Evolutionary conservation across 2,113 vertebrate genomes (phyloP), one percentile per base, ranked within the genome.

Genomic region (Pagrus major): DNA sequence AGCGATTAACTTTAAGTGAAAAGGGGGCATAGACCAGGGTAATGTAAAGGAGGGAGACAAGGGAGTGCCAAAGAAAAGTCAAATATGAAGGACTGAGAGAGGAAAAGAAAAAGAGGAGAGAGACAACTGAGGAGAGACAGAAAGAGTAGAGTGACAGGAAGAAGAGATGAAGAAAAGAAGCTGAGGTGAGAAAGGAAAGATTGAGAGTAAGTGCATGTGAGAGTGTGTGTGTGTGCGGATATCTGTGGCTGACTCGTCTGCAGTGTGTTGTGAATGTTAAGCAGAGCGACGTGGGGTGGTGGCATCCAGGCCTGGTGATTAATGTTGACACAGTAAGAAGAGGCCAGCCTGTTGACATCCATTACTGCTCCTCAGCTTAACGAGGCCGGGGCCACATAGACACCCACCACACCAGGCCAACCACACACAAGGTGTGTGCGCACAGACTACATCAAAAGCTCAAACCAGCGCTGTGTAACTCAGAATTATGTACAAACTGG

Each of bases 1-100:
- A 88, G 91, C 95, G 95, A 96, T 95, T 93, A 95, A 91, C 89
- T 90, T 93, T 94, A 90, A 64, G 90, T 93, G 91, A 88, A n/a
- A n/a, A 91, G 91, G 46, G 39, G 58, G 86, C 88, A 92, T 86
- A 0, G 35, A 59, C 27, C 20, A 18, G 66, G 71, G 61, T n/a
- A 56, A 60, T 11, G 21, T 12, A 55, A 47, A 33, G 51, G 0
- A 16, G 46, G 9, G 11, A 27, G 42, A 29, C 3, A 5, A 41
- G n/a, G 23, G 15, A 54, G 12, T 25, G 25, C 1, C 55, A 29
- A 51, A n/a, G 7, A 71, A 52, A 1, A 44, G 65, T 46, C 21
- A 31, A 55, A 71, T n/a, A 41, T 69, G 58, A 55, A 68, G n/a
- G n/a, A 27, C 18, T 46, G 31, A 80, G 29, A 55, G 25, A 46